phyloP scores from a whole-genome alignment of 2,797 vertebrate genomes.

The Aplochiton taeniatus region DNA sequence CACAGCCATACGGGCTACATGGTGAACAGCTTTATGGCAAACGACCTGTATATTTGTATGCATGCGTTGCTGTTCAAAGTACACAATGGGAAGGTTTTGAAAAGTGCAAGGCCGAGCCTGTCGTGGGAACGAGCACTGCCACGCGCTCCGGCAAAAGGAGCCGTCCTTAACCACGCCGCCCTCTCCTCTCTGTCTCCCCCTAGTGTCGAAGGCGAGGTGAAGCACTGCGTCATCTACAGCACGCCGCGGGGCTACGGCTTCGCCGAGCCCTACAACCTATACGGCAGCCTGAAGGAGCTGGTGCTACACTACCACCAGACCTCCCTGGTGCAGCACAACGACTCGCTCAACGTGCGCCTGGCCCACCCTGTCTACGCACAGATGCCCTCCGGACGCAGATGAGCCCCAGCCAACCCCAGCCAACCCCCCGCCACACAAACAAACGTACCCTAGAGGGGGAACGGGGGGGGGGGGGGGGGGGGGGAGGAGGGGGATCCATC shows the following conservation, averaged over 20 bases:
- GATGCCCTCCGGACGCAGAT: constrained; percentile 91
- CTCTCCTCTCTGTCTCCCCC: neutral
- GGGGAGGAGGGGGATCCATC: constrained; percentile 12
- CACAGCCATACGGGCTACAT: no score
- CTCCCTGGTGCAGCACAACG: constrained; percentile 95
- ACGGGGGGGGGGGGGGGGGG: constrained; percentile 21
- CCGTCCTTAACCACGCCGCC: constrained; percentile 2
- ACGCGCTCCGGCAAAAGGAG: no score
- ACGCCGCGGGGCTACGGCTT: constrained; percentile 92
- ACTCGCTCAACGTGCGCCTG: constrained; percentile 93
- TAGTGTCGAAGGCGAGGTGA: constrained; percentile 92
- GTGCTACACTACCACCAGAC: constrained; percentile 96
- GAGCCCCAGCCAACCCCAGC: constrained; percentile 54
- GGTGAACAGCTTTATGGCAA: no score
- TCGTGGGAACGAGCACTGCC: no score
- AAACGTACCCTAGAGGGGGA: constrained; percentile 23
- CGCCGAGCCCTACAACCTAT: constrained; percentile 94
- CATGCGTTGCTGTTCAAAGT: no score
- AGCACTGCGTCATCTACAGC: constrained; percentile 97
- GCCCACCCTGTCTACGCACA: constrained; percentile 92
- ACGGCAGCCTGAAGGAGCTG: constrained; percentile 93
- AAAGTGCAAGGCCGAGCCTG: no score
- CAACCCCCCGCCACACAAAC: constrained; percentile 10
- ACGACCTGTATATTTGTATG: neutral
- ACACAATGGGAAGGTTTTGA: no score